These are phyloP conservation scores for Barypeithes pellucidus DNA, from an alignment of 2,888 invertebrate species.

Conservation along the genomic window DNA sequence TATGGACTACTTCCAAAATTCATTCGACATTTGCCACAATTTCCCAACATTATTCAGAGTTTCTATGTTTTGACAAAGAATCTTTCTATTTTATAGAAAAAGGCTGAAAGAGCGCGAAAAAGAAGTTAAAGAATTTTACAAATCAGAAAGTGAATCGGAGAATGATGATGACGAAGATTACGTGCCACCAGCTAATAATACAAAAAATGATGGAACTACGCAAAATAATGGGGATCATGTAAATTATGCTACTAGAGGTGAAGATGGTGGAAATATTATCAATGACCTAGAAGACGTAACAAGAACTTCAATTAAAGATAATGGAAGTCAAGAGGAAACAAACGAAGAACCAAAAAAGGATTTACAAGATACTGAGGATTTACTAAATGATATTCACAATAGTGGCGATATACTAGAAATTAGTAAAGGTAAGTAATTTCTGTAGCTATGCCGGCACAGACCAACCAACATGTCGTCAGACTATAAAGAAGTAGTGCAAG, in stretches of 20 bases:
- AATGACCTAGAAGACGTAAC: not conserved
- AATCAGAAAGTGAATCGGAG: slow-evolving; percentile 78
- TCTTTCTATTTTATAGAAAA: slow-evolving; percentile 71
- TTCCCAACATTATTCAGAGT: too few relatives aligned
- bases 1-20: too few relatives aligned
- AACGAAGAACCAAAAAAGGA: not conserved
- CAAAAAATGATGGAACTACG: slow-evolving; percentile 23
- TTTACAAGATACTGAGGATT: not conserved
- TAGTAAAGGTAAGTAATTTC: not conserved
- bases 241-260: not conserved
- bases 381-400: not conserved
- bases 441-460: too few relatives aligned
- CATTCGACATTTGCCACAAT: too few relatives aligned
- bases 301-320: not conserved
- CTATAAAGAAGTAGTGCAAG: too few relatives aligned
- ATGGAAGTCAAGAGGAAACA: not conserved
- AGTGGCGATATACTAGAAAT: not conserved
- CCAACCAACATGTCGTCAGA: too few relatives aligned
- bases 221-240: not conserved
- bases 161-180: slow-evolving; percentile 64
- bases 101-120: slow-evolving; percentile 82
- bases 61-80: too few relatives aligned
- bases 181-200: slow-evolving; percentile 48
- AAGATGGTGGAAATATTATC: not conserved
- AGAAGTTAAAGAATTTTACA: slow-evolving; percentile 83